A percentile compares a stretch with the other conserved stretches of the same genome.
phyloP scores from a whole-genome alignment of 2,888 invertebrate genomes.

The Proisotoma minuta region DNA sequence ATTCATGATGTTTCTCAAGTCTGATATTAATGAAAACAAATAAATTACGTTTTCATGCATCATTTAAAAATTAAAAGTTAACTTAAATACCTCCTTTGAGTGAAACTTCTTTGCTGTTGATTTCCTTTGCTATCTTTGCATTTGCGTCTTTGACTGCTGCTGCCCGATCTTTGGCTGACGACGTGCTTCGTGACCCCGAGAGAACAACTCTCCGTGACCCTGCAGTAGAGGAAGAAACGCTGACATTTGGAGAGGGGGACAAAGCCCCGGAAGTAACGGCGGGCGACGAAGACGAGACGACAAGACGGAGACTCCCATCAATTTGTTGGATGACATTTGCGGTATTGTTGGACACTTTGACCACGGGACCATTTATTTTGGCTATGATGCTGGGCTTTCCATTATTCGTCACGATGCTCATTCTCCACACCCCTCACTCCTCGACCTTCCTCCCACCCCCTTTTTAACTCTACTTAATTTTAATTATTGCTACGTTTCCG shows the following conservation, averaged over 20 bases:
- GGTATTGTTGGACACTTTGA: neutral
- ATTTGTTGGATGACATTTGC: neutral
- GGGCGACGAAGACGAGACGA: neutral
- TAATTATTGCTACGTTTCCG: too few species aligned
- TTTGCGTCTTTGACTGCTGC: neutral
- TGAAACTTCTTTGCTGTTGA: neutral
- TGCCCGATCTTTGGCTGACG: neutral
- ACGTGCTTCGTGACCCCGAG: neutral
- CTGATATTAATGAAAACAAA: conserved; percentile 59
- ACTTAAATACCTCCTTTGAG: neutral
- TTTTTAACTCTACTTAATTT: too few species aligned
- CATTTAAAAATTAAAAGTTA: neutral
- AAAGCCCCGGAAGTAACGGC: too few species aligned
- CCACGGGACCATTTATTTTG: neutral
- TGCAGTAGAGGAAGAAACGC: neutral
- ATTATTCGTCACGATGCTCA: too few species aligned
- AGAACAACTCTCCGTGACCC: neutral
- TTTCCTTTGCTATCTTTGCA: neutral
- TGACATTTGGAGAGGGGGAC: conserved; percentile 24
- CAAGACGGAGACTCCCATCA: neutral
- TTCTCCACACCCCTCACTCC: too few species aligned
- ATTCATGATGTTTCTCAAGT: conserved; percentile 83
- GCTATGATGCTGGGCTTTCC: neutral
- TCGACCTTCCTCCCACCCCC: too few species aligned
- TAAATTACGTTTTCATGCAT: neutral